Percentiles rank a stretch among this genome's conserved stretches.
phyloP scores from a whole-genome alignment of 2,888 invertebrate genomes.

The Diarsia rubi region DNA sequence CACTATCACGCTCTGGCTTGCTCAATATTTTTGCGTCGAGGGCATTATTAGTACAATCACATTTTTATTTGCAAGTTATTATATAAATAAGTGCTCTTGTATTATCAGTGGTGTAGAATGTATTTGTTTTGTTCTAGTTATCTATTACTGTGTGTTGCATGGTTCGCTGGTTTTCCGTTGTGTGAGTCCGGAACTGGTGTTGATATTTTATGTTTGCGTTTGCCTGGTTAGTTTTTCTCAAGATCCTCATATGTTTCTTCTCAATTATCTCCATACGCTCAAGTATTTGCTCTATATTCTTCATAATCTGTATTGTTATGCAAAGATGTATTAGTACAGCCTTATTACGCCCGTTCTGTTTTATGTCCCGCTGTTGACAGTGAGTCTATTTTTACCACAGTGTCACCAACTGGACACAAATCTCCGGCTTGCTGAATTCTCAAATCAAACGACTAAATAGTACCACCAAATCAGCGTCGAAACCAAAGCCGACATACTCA shows the following conservation, averaged over 20 bases:
- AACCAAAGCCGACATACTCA: background rate
- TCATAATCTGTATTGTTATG: background rate
- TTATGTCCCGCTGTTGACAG: background rate
- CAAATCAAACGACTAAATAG: too few relatives aligned
- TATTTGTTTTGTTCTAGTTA: constrained; percentile 14
- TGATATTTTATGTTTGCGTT: constrained; percentile 23
- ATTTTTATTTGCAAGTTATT: constrained; percentile 56
- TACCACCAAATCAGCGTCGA: too few relatives aligned
- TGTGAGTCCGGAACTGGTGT: constrained; percentile 13
- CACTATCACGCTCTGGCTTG: constrained; percentile 76
- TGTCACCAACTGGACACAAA: background rate
- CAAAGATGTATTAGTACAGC: background rate
- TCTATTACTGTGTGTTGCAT: constrained; percentile 5
- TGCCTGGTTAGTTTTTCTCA: constrained; percentile 19
- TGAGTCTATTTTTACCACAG: too few relatives aligned
- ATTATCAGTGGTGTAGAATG: constrained; percentile 25
- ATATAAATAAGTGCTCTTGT: constrained; percentile 39
- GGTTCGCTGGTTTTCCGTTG: constrained; percentile 8
- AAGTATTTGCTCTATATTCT: background rate
- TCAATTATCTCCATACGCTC: background rate
- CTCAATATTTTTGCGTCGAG: constrained; percentile 70
- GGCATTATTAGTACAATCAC: constrained; percentile 63
- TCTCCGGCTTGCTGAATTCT: too few relatives aligned
- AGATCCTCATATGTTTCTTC: constrained; percentile 2
- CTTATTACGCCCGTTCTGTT: background rate